Percentiles rank a stretch among this genome's conserved stretches.
Conservation (phyloP, 2,113 vertebrate genomes). For the Scomber japonicus region DNA sequence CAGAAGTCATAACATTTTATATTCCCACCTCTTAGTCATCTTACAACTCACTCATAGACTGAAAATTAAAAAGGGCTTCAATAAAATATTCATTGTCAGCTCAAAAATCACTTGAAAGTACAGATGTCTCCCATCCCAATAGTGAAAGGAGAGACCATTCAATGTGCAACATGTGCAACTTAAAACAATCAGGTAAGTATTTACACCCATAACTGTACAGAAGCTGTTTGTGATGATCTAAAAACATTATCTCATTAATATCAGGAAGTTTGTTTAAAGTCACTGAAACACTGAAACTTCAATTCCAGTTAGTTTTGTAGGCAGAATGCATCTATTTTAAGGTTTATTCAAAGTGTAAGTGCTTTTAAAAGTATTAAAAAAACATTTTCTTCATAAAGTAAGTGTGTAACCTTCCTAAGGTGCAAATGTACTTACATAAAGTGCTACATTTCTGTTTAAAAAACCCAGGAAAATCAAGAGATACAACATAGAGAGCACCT, state of each 20-base stretch:
- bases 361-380: conserved; percentile 25
- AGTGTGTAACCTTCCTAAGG: conserved; percentile 14
- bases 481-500: conserved; percentile 13
- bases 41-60: neutral
- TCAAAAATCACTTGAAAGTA: neutral
- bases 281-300: neutral
- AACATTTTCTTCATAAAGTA: neutral
- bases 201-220: conserved; percentile 1
- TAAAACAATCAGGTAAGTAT: neutral
- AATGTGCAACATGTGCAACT: neutral
- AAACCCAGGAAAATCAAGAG: conserved; percentile 6
- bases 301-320: neutral
- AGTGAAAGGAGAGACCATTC: neutral
- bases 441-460: conserved; percentile 53
- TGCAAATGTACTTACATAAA: conserved; percentile 59
- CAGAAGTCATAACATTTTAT: neutral
- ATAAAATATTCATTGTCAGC: neutral
- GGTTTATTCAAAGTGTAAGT: neutral
- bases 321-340: neutral
- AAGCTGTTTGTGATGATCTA: conserved; percentile 5
- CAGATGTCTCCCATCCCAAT: neutral
- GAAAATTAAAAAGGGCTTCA: neutral
- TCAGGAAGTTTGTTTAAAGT: neutral
- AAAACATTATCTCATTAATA: neutral
- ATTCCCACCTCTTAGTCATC: neutral